A percentile compares a stretch with the other conserved stretches of the same genome.
These are phyloP conservation scores for Hylia prasina DNA, from an alignment of 2,113 vertebrate genomes.

Conservation along the genomic window DNA sequence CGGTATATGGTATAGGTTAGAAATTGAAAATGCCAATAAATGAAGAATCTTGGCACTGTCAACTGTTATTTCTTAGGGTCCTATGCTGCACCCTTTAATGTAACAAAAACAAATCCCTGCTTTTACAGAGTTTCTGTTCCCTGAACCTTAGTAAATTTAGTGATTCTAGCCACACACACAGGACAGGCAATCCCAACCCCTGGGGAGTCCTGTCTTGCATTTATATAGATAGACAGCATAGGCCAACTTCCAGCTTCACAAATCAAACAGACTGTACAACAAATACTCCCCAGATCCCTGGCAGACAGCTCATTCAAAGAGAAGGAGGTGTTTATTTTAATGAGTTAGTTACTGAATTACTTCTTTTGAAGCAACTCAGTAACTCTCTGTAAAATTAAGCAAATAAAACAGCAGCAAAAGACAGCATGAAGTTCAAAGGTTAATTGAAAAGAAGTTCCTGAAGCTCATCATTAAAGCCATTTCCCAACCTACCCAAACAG, in stretches of 20 bases:
- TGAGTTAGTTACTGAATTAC: not conserved
- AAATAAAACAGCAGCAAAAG: not conserved
- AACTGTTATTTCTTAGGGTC: not conserved
- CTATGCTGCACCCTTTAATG: not conserved
- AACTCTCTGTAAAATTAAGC: not conserved
- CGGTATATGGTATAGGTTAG: not conserved
- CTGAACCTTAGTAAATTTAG: not conserved
- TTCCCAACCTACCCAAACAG: not conserved
- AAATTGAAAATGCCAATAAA: not conserved
- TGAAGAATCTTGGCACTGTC: not conserved
- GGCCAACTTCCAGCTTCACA: not conserved
- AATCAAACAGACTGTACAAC: not conserved
- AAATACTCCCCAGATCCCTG: not conserved
- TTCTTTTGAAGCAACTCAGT: not conserved
- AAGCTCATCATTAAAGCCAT: not conserved
- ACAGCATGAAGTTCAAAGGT: not conserved
- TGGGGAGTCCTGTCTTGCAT: not conserved
- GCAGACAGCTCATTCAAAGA: not conserved
- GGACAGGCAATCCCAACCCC: not conserved
- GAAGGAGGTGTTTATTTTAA: not conserved
- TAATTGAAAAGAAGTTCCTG: not conserved
- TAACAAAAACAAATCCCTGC: not conserved
- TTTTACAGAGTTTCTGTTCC: not conserved
- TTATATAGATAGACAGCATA: not conserved
- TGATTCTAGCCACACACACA: accelerated